Evolutionary conservation across 1,140 invertebrate genomes (phyloP), one percentile per base, ranked within the genome.

Genomic region (Saccostrea glomerata): DNA sequence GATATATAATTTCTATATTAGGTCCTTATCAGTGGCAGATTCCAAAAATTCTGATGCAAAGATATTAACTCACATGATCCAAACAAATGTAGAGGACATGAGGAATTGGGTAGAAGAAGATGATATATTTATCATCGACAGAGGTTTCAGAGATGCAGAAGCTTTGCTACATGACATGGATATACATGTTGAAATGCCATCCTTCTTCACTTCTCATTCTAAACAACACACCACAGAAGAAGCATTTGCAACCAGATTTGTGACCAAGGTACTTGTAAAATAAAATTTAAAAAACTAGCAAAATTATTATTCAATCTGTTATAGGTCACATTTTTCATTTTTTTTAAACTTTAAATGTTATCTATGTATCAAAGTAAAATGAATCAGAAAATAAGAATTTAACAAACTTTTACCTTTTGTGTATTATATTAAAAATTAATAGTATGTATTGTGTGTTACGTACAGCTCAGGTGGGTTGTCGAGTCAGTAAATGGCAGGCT

Each of bases 401-500:
- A 1, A 36, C 30, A 36, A 36, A 1, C 30, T 36, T 36, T 36
- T 36, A 36, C 30, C 30, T 36, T 36, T 58, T 36, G 11, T 58
- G 56, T 58, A 58, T 58, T 13, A 17, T 0, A 17, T 17, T 58
- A 4, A 58, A 58, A 36, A 36, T 36, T 36, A 1, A 58, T 11
- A 58, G 11, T 2, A 58, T 58, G 56, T 13, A 58, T 70, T n/a
- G 5, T 23, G 20, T 70, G 23, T 70, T 70, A n/a, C n/a, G n/a
- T n/a, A n/a, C 23, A 70, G 66, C 66, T 87, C 15, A 23, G 40
- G 12, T 73, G 47, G 85, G 70, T 86, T 54, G 36, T 73, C 1
- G n/a, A 73, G 25, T 73, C 36, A 20, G 63, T 54, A 23, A 73
- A 86, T 55, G 85, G 73, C 13, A 82, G 73, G 60, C 13, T 58